Percentiles rank a stretch among this genome's conserved stretches.
phyloP scores from a whole-genome alignment of 2,888 invertebrate genomes.

The Colostygia pectinataria region DNA sequence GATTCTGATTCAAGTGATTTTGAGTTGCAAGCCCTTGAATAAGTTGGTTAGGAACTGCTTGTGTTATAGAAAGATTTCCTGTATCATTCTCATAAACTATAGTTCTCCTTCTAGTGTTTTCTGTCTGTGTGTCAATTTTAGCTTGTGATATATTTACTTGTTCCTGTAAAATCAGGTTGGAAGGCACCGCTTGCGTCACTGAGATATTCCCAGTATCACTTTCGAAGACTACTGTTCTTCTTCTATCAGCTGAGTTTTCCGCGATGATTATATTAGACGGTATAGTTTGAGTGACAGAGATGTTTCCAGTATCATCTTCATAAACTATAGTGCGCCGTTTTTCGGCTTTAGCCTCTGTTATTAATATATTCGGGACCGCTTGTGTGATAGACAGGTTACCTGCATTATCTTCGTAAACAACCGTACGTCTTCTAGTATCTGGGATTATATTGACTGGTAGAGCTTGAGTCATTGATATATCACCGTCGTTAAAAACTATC shows the following conservation, averaged over 20 bases:
- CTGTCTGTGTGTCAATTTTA: slow-evolving; percentile 16
- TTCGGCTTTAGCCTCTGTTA: slow-evolving; percentile 11
- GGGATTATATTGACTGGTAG: slow-evolving; percentile 34
- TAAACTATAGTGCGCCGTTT: slow-evolving; percentile 25
- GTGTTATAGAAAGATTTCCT: slow-evolving; percentile 46
- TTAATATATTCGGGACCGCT: slow-evolving; percentile 21
- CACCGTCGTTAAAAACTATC: slow-evolving; percentile 32
- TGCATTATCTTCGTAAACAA: slow-evolving; percentile 32
- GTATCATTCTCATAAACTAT: slow-evolving; percentile 35
- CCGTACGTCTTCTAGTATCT: slow-evolving; percentile 28
- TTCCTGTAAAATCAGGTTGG: slow-evolving; percentile 21
- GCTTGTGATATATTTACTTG: neutral
- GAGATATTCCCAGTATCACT: slow-evolving; percentile 36
- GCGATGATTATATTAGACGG: slow-evolving; percentile 17
- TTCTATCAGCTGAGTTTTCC: slow-evolving; percentile 13
- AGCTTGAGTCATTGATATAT: slow-evolving; percentile 42
- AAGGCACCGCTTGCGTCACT: slow-evolving; percentile 34
- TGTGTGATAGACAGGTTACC: slow-evolving; percentile 39
- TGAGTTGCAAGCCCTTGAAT: neutral
- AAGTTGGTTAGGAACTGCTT: slow-evolving; percentile 37
- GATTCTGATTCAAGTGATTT: slow-evolving; percentile 7
- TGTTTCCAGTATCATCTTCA: slow-evolving; percentile 23
- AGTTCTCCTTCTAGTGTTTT: slow-evolving; percentile 28
- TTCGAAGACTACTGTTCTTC: slow-evolving; percentile 34
- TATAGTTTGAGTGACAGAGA: slow-evolving; percentile 27